Percentiles rank a stretch among this genome's conserved stretches.
These are phyloP conservation scores for Hypanus sabinus DNA, from an alignment of 2,113 vertebrate species.

Conservation along the genomic window DNA sequence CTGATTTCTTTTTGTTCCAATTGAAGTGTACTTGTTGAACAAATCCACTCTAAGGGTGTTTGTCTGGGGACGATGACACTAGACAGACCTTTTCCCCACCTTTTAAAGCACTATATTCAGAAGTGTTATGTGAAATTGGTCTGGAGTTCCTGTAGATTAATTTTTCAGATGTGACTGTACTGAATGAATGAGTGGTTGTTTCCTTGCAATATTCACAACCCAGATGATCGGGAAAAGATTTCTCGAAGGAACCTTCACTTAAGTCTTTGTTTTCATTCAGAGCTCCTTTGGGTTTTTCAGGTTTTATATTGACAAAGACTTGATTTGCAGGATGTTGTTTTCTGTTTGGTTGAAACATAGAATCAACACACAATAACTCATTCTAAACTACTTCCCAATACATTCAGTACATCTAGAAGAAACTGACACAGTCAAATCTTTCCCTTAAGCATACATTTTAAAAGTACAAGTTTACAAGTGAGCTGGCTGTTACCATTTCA, in stretches of 20 bases:
- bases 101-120: neutral
- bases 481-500: neutral
- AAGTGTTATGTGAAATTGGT: neutral
- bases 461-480: neutral
- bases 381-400: neutral
- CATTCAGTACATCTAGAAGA: neutral
- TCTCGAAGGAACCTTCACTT: neutral
- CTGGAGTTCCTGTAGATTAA: neutral
- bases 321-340: neutral
- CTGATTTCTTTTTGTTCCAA: neutral
- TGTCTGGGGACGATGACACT: neutral
- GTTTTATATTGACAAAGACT: neutral
- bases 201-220: neutral
- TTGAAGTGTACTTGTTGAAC: neutral
- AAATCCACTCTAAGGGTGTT: neutral
- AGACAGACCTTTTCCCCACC: neutral
- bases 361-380: neutral
- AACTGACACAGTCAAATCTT: neutral
- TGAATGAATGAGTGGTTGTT: neutral
- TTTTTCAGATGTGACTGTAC: neutral
- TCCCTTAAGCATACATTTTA: neutral
- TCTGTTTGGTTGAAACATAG: constrained; percentile 1
- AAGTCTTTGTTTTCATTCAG: neutral
- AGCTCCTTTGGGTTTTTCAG: neutral
- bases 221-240: neutral